Percentiles rank a stretch among this genome's conserved stretches.
phyloP scores from a whole-genome alignment of 2,113 vertebrate species.

The Burhinus bistriatus region DNA sequence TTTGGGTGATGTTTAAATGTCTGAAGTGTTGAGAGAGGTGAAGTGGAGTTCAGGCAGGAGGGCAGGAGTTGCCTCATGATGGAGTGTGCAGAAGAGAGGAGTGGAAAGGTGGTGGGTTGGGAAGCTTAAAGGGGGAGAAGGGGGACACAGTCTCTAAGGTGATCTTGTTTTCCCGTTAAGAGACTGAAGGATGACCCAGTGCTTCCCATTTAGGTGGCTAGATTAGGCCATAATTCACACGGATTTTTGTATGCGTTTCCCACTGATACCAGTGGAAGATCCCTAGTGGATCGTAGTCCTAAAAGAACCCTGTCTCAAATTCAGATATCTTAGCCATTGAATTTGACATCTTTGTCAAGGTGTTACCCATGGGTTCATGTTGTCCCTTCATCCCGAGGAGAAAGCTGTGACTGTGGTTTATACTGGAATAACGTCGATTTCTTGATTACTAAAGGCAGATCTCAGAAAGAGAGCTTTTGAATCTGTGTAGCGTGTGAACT shows the following conservation, averaged over 20 bases:
- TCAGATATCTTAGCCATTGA: neutral
- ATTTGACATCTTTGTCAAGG: rapidly evolving
- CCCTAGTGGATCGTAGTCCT: neutral
- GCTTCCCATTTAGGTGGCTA: neutral
- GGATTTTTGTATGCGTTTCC: neutral
- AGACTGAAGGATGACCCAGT: neutral
- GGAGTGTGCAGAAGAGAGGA: neutral
- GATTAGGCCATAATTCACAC: neutral
- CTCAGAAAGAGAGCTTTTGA: neutral
- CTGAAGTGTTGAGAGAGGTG: neutral
- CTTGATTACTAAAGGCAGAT: neutral
- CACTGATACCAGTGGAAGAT: neutral
- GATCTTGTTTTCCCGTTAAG: neutral
- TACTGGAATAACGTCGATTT: neutral
- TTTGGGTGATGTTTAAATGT: neutral
- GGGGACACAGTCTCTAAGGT: neutral
- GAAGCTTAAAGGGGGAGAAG: neutral
- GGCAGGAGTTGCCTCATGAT: neutral
- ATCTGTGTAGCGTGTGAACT: neutral
- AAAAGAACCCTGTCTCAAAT: neutral
- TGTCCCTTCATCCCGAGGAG: neutral
- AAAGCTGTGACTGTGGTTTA: neutral
- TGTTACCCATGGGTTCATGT: neutral
- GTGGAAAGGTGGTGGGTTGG: neutral
- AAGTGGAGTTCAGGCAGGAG: neutral